Evolutionary conservation across 1,140 invertebrate genomes (phyloP).

Genomic region (Plutomurus gul): DNA sequence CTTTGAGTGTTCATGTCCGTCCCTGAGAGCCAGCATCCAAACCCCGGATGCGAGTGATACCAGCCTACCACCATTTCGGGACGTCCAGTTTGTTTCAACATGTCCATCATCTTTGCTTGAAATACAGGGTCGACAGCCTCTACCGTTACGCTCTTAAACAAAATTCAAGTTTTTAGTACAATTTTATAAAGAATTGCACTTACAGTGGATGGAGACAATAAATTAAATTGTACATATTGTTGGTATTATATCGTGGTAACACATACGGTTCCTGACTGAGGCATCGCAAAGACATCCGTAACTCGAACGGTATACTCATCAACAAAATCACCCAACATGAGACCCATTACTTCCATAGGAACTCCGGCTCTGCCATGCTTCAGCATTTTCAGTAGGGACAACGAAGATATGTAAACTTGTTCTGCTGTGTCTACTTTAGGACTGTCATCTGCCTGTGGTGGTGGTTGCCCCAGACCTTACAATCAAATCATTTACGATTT

Average conservation of each 20-base stretch:
- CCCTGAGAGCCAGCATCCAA: not conserved
- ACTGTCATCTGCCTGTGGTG: not conserved
- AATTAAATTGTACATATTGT: not conserved
- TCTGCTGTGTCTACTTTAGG: not conserved
- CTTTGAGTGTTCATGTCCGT: conserved; percentile 2
- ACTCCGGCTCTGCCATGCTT: not conserved
- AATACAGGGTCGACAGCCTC: not conserved
- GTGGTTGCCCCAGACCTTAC: not conserved
- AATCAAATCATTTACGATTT: not conserved
- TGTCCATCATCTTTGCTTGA: conserved; percentile 6
- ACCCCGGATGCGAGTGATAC: conserved; percentile 1
- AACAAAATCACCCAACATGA: not conserved
- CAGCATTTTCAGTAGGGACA: not conserved
- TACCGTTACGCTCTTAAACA: not conserved
- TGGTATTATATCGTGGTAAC: too few relatives aligned
- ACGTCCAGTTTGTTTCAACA: conserved; percentile 3
- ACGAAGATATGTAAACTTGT: conserved; percentile 10
- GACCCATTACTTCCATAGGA: not conserved
- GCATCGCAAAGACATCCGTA: not conserved
- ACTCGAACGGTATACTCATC: not conserved
- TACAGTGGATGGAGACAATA: not conserved
- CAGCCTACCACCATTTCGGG: not conserved
- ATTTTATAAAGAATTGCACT: not conserved
- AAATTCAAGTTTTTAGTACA: not conserved
- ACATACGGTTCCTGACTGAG: not conserved